Conservation (phyloP, 1,140 invertebrate genomes). For the Drosophila grimshawi region DNA sequence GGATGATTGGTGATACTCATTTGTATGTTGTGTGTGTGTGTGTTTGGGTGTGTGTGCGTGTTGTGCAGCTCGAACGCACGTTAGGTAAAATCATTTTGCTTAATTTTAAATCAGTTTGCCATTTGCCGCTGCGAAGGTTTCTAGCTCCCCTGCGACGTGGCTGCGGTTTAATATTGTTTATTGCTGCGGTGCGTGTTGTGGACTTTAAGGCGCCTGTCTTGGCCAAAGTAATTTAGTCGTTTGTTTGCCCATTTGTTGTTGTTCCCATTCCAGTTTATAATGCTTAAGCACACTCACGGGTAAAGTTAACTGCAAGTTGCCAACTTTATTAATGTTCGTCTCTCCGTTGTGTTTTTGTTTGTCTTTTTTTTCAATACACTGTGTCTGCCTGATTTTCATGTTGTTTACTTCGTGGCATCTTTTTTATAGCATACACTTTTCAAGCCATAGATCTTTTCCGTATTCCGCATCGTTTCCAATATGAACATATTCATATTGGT, state of each 20-base stretch:
- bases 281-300: conserved; percentile 81
- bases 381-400: conserved; percentile 51
- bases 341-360: conserved; percentile 35
- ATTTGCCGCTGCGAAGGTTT: conserved; percentile 63
- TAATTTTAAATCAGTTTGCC: conserved; percentile 83
- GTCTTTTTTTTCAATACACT: conserved; percentile 60
- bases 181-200: conserved; percentile 73
- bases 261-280: conserved; percentile 64
- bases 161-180: conserved; percentile 76
- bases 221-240: conserved; percentile 70
- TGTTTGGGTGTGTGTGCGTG: conserved; percentile 20
- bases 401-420: conserved; percentile 48
- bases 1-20: conserved; percentile 79
- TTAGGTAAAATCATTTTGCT: conserved; percentile 77
- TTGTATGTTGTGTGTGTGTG: conserved; percentile 57
- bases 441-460: conserved; percentile 24
- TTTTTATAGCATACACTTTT: conserved; percentile 43
- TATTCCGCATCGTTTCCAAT: conserved; percentile 42
- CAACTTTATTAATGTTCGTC: conserved; percentile 78
- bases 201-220: conserved; percentile 67
- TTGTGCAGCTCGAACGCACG: conserved; percentile 15
- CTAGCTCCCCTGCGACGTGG: conserved; percentile 1
- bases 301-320: conserved; percentile 81
- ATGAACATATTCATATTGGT: neutral
- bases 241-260: conserved; percentile 53